A percentile compares a stretch with the other conserved stretches of the same genome.
Conservation (phyloP, 2,888 invertebrate species). For the Eurois occulta region DNA sequence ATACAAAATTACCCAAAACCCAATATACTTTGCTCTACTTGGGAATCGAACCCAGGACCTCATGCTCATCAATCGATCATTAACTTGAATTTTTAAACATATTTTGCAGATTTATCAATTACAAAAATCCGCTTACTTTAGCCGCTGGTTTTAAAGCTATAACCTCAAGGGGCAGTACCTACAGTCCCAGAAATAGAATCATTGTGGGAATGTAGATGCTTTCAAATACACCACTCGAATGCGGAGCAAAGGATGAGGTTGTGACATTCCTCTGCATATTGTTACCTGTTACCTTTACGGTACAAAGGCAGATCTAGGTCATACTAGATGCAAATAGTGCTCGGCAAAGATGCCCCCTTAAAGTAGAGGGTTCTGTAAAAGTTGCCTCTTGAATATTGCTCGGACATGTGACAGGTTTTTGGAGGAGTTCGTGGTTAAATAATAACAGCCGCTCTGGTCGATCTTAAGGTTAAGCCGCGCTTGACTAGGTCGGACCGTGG, state of each 20-base stretch:
- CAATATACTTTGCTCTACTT: too few relatives aligned
- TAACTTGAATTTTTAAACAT: too few relatives aligned
- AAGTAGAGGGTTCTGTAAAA: background rate
- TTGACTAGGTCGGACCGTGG: too few relatives aligned
- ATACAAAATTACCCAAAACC: background rate
- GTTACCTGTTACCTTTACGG: constrained; percentile 6
- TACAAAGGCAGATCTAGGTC: background rate
- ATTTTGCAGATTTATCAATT: background rate
- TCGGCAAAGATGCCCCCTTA: background rate
- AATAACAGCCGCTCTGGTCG: too few relatives aligned
- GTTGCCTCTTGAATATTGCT: background rate
- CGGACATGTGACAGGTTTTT: background rate
- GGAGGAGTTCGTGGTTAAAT: background rate
- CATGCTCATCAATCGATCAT: too few relatives aligned
- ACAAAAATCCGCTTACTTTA: constrained; percentile 17
- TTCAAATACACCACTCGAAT: constrained; percentile 66
- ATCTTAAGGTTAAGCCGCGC: too few relatives aligned
- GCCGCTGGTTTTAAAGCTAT: constrained; percentile 55
- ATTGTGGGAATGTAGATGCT: constrained; percentile 70
- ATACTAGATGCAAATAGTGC: background rate
- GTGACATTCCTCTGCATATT: constrained; percentile 29
- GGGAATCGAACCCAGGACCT: too few relatives aligned
- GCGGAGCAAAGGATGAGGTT: constrained; percentile 48
- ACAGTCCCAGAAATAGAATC: constrained; percentile 70
- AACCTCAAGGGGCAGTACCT: constrained; percentile 65